phyloP scores from a whole-genome alignment of 2,113 vertebrate species.

The Aspidoscelis tigris region DNA sequence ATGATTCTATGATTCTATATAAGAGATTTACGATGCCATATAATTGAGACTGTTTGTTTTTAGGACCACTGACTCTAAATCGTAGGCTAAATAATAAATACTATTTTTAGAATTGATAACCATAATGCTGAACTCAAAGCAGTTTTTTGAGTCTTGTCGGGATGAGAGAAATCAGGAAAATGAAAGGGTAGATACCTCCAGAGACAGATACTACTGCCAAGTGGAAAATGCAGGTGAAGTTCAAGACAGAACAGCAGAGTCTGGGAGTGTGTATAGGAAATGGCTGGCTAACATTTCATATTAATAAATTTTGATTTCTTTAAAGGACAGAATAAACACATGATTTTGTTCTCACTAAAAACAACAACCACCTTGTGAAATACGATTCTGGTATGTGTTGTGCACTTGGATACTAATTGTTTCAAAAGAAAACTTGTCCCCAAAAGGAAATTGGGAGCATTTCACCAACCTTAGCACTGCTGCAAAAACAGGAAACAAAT shows the following conservation, averaged over 20 bases:
- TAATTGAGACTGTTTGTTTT: neutral
- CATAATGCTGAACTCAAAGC: neutral
- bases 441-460: constrained; percentile 79
- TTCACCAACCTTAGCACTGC: constrained; percentile 72
- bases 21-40: neutral
- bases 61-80: no score
- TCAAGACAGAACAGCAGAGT: neutral
- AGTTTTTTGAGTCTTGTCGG: neutral
- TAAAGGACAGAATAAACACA: constrained; percentile 68
- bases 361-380: constrained; percentile 56
- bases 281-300: constrained; percentile 35
- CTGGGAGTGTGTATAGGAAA: constrained; percentile 51
- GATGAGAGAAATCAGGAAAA: neutral
- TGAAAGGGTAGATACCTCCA: neutral
- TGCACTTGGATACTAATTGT: constrained; percentile 79
- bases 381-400: constrained; percentile 70
- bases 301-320: constrained; percentile 63
- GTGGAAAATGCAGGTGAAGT: neutral
- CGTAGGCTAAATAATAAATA: neutral
- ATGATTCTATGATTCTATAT: no score
- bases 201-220: neutral
- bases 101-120: neutral
- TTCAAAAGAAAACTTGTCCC: constrained; percentile 77
- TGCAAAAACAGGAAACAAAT: constrained; percentile 84
- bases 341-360: constrained; percentile 77